Conservation (phyloP, 2,888 invertebrate genomes). For the Xanthia togata region DNA sequence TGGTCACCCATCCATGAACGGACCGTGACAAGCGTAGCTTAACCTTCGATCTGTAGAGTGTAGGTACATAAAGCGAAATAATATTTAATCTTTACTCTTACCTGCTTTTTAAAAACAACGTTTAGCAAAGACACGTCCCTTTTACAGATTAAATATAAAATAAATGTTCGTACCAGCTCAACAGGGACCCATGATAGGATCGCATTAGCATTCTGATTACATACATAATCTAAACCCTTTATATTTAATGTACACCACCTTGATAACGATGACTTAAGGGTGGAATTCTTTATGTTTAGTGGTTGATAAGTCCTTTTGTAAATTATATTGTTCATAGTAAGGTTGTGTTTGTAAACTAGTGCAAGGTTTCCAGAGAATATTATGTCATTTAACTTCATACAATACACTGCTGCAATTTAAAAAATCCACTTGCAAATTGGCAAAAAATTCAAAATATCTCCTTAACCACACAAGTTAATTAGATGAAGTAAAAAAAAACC, state of each 20-base stretch:
- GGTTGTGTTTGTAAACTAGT: neutral
- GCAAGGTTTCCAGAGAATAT: neutral
- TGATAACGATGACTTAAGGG: constrained; percentile 52
- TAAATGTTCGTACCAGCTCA: constrained; percentile 46
- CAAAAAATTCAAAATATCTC: no score
- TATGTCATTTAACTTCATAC: no score
- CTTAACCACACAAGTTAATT: no score
- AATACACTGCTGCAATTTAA: no score
- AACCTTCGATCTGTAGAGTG: no score
- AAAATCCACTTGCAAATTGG: no score
- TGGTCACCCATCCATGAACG: no score
- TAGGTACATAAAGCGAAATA: neutral
- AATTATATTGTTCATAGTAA: neutral
- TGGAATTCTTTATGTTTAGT: constrained; percentile 16
- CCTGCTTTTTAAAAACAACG: constrained; percentile 9
- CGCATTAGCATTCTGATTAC: constrained; percentile 60
- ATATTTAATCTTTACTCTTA: neutral
- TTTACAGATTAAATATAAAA: constrained; percentile 50
- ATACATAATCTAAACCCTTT: constrained; percentile 56
- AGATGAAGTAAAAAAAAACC: no score
- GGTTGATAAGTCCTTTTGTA: constrained; percentile 16
- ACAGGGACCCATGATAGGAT: constrained; percentile 37
- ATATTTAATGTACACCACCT: constrained; percentile 51
- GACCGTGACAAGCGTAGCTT: no score
- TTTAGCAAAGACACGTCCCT: constrained; percentile 38